phyloP scores from a whole-genome alignment of 2,113 vertebrate species.

The Columbina picui region DNA sequence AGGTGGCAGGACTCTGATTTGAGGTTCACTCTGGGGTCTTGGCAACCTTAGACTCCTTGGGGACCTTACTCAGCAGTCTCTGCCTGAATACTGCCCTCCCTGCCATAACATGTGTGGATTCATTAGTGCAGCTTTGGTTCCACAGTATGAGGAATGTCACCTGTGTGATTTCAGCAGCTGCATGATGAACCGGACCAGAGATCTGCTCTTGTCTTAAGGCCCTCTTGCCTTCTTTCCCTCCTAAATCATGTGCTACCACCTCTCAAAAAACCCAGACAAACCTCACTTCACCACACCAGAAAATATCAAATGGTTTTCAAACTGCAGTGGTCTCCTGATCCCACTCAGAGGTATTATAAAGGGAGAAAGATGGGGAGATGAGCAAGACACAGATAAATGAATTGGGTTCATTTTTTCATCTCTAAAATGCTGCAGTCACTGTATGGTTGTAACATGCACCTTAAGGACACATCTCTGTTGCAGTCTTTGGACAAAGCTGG shows the following conservation, averaged over 20 bases:
- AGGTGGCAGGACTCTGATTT: background rate
- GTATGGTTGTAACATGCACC: background rate
- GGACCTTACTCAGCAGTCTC: background rate
- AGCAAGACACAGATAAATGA: background rate
- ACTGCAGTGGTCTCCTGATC: background rate
- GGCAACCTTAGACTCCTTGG: background rate
- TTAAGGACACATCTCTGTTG: background rate
- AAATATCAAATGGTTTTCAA: background rate
- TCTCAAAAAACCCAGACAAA: background rate
- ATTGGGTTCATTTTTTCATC: background rate
- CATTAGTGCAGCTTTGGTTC: background rate
- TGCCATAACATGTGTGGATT: accelerated
- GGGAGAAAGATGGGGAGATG: background rate
- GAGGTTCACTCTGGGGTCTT: background rate
- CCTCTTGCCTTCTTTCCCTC: background rate
- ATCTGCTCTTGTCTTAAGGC: background rate
- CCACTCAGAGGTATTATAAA: background rate
- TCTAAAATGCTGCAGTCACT: background rate
- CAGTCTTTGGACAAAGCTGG: background rate
- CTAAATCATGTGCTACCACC: background rate
- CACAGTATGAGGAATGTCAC: background rate
- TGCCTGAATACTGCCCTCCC: background rate
- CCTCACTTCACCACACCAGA: background rate
- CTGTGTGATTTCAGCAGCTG: accelerated
- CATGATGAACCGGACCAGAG: background rate